These are phyloP conservation scores for Drosophila macrothrix DNA, from an alignment of 2,888 invertebrate genomes.

Conservation along the genomic window DNA sequence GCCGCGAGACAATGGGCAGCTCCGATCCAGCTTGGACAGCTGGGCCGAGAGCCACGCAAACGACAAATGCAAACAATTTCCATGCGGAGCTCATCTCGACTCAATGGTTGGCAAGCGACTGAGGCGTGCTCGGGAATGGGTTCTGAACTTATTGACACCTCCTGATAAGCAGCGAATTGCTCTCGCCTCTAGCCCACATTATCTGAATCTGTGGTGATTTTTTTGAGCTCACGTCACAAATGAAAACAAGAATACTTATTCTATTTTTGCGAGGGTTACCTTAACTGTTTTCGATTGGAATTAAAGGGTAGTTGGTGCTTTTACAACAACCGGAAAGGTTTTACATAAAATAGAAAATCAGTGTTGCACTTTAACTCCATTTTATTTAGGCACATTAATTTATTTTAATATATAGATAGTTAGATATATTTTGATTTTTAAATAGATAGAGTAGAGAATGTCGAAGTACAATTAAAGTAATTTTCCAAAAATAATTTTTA, in stretches of 20 bases:
- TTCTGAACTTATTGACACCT: slow-evolving; percentile 50
- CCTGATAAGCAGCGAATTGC: slow-evolving; percentile 51
- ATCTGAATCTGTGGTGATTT: slow-evolving; percentile 35
- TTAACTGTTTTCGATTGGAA: not conserved
- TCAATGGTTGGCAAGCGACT: slow-evolving; percentile 41
- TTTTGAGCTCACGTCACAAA: slow-evolving; percentile 25
- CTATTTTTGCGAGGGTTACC: slow-evolving; percentile 20
- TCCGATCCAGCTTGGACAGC: slow-evolving; percentile 39
- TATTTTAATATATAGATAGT: not conserved
- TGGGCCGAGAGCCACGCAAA: slow-evolving; percentile 13
- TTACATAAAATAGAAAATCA: not conserved
- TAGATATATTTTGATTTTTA: not conserved
- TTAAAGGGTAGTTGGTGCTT: not conserved
- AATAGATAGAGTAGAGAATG: not conserved
- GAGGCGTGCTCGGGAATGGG: slow-evolving; percentile 12
- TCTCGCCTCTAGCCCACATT: slow-evolving; percentile 16
- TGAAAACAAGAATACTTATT: slow-evolving; percentile 1
- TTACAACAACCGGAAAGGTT: not conserved
- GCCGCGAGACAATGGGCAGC: slow-evolving; percentile 86
- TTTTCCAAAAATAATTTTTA: not conserved
- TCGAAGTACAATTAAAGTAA: not conserved
- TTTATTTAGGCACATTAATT: not conserved
- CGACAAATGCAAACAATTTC: slow-evolving; percentile 10
- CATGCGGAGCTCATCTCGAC: slow-evolving; percentile 44
- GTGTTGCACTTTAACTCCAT: not conserved